These are phyloP conservation scores for Cervus canadensis DNA, from an alignment of 2,113 vertebrate species.

Conservation along the genomic window DNA sequence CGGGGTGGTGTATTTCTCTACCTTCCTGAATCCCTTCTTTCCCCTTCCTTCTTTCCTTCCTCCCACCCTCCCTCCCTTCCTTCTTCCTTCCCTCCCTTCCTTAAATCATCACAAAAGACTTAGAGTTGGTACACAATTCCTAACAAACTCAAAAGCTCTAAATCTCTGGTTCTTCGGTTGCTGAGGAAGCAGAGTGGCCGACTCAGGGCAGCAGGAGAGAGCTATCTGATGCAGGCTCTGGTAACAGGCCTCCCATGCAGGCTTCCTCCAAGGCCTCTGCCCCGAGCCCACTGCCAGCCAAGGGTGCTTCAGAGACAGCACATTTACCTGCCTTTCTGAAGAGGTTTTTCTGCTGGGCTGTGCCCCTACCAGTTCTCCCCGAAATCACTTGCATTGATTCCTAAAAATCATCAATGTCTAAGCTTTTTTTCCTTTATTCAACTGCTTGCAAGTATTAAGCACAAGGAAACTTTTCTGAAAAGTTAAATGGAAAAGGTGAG, in stretches of 20 bases:
- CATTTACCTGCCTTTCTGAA: background rate
- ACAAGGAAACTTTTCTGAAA: slow-evolving; percentile 28
- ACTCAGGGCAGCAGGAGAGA: background rate
- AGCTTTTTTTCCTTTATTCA: background rate
- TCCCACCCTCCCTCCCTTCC: too few species aligned
- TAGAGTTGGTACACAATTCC: background rate
- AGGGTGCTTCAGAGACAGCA: background rate
- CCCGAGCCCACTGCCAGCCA: too few species aligned
- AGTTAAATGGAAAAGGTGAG: slow-evolving; percentile 37
- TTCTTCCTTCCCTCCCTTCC: background rate
- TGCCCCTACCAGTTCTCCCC: background rate
- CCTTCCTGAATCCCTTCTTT: background rate
- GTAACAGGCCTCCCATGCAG: background rate
- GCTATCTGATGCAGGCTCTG: background rate
- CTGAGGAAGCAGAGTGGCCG: background rate
- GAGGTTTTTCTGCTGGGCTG: background rate
- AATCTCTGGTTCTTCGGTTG: background rate
- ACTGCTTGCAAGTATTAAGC: background rate
- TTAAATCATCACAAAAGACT: background rate
- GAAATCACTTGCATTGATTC: slow-evolving; percentile 21
- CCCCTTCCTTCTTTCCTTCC: background rate
- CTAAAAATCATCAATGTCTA: slow-evolving; percentile 26
- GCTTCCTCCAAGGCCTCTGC: background rate
- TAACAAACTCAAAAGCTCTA: background rate
- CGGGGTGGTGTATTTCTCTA: background rate